phyloP scores from a whole-genome alignment of 2,113 vertebrate species.

The Amphiprion percula region DNA sequence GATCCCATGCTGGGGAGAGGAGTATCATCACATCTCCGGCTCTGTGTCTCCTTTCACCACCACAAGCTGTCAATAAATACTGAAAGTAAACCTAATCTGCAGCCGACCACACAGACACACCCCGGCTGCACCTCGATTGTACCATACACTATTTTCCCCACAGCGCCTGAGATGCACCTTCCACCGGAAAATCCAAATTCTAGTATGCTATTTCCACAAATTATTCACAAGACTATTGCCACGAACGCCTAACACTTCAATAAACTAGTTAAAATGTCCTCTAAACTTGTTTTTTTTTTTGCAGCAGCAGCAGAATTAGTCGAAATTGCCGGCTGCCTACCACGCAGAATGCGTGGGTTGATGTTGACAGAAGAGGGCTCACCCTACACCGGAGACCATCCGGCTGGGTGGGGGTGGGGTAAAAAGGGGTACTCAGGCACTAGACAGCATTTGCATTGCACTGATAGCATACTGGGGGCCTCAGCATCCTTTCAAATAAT shows the following conservation, averaged over 20 bases:
- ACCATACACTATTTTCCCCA: neutral
- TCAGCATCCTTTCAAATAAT: neutral
- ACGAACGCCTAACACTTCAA: neutral
- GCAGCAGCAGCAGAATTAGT: neutral
- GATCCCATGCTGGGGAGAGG: constrained; percentile 62
- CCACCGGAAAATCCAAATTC: neutral
- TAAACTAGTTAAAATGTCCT: neutral
- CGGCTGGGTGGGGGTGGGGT: constrained; percentile 46
- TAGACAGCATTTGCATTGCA: constrained; percentile 31
- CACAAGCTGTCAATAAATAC: constrained; percentile 15
- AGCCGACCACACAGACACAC: neutral
- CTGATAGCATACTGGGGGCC: neutral
- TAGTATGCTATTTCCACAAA: neutral
- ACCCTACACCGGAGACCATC: constrained; percentile 2
- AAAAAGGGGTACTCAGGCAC: neutral
- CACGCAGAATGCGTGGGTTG: constrained; percentile 18
- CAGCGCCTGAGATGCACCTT: neutral
- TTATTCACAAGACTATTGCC: neutral
- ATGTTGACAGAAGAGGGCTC: constrained; percentile 21
- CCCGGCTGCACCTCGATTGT: neutral
- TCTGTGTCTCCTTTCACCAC: neutral
- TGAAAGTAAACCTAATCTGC: neutral
- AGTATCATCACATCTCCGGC: constrained; percentile 18
- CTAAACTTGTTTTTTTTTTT: neutral
- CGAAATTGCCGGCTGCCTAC: neutral